Evolutionary conservation across 2,888 invertebrate species (phyloP), one percentile per base, ranked within the genome.

Genomic region (Anaspis maculata): DNA sequence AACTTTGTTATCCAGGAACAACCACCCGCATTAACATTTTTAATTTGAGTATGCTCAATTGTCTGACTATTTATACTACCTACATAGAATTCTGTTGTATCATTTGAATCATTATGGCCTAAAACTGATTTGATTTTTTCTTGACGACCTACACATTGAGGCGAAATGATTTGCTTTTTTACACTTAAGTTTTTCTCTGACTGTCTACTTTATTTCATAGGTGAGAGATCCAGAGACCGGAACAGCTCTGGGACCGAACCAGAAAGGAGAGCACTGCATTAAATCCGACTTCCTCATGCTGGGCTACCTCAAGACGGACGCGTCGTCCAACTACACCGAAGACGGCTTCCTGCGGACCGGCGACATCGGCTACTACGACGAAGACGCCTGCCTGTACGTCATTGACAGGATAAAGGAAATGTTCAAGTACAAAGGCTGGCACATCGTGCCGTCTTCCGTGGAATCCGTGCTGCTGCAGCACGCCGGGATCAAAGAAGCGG

Each of bases 341-440:
- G 67, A 64, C 14, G 59, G 67, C 2, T 72, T 68, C 65, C 54
- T 70, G 15, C 68, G 64, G 45, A 66, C 70, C 2, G 73, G 72
- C 0, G 73, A 73, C 37, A 51, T 72, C 12, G 61, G 67, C 14
- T 70, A 67, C 39, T 66, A 68, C 39, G 71, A 73, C 39, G 61
- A 66, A 11, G 54, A 66, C 7, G 59, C 59, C 43, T 63, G 68
- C 42, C 64, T 63, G 33, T 71, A 56, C 48, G 63, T 67, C 23
- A 59, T 68, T 0, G 72, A 71, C 13, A 57, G 72, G 12, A 56
- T 67, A 3, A 72, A 72, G 40, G 57, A 68, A 39, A 50, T 72
- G 32, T 54, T 73, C 7, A 72, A 70, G 48, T 72, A 67, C 42
- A 63, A 52, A 41, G 62, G 54, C 24, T 54, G 66, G 54, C 70